Conservation (phyloP, 2,888 invertebrate genomes). For the Mycalesis mineus region DNA sequence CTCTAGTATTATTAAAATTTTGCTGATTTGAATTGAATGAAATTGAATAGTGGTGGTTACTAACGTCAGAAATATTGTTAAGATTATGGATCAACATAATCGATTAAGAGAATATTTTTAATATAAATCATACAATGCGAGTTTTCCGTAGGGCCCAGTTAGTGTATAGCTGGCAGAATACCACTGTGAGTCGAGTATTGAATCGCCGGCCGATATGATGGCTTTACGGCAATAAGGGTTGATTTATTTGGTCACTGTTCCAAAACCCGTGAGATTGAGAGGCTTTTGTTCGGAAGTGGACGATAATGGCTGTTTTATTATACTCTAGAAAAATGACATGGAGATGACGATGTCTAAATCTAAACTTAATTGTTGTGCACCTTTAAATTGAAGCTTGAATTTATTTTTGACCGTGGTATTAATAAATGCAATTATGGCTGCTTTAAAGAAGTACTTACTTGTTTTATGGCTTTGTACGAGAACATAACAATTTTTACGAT, state of each 20-base stretch:
- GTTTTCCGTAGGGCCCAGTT: neutral
- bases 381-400: too few species aligned
- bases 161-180: neutral
- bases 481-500: too few species aligned
- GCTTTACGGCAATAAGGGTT: neutral
- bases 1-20: too few species aligned
- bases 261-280: constrained; percentile 1
- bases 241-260: constrained; percentile 2
- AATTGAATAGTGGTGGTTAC: too few species aligned
- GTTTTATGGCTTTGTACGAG: too few species aligned
- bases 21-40: too few species aligned
- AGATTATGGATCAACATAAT: neutral
- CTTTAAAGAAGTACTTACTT: too few species aligned
- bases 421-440: too few species aligned
- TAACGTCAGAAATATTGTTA: too few species aligned
- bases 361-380: too few species aligned
- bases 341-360: neutral
- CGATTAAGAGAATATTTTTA: neutral
- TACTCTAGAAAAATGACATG: neutral
- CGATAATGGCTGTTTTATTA: neutral
- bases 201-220: neutral
- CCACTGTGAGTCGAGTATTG: neutral
- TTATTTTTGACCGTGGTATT: too few species aligned
- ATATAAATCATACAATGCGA: neutral
- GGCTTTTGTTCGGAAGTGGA: neutral